Evolutionary conservation across 2,888 invertebrate species (phyloP).

Genomic region (Lasioglossum marginatum): DNA sequence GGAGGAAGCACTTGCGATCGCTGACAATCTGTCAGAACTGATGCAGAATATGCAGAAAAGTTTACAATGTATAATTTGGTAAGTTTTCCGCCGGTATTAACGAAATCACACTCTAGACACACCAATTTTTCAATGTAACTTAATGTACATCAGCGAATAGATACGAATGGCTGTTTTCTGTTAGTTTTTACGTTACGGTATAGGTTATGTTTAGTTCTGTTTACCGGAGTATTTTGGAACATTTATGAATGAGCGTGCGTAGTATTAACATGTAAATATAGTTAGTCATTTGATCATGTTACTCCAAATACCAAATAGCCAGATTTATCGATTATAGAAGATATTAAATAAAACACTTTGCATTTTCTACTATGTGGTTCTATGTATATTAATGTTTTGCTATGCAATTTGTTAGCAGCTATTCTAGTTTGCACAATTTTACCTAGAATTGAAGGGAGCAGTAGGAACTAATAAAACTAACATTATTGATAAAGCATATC

Average conservation of each 20-base stretch:
- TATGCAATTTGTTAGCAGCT: not conserved
- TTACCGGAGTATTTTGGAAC: not conserved
- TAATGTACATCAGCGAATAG: not conserved
- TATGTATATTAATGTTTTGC: not conserved
- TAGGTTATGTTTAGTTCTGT: constrained; percentile 38
- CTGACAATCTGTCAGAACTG: constrained; percentile 39
- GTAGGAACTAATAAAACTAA: not conserved
- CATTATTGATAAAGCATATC: not conserved
- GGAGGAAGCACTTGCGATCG: not conserved
- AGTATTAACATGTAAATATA: not conserved
- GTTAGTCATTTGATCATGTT: not conserved
- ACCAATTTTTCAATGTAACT: not conserved
- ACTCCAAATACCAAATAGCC: not conserved
- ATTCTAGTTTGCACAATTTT: not conserved
- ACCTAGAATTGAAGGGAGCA: not conserved
- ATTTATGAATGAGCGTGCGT: not conserved
- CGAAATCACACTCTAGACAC: not conserved
- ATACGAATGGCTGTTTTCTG: not conserved
- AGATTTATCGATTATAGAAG: not conserved
- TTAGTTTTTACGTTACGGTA: not conserved
- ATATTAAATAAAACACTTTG: not conserved
- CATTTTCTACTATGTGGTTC: not conserved
- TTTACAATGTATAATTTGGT: constrained; percentile 72
- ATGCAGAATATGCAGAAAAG: constrained; percentile 51
- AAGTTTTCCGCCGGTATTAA: constrained; percentile 28